Conservation (phyloP, 30 jellyfish, hydroid and myxozoan species). For the Morbakka virulenta region DNA sequence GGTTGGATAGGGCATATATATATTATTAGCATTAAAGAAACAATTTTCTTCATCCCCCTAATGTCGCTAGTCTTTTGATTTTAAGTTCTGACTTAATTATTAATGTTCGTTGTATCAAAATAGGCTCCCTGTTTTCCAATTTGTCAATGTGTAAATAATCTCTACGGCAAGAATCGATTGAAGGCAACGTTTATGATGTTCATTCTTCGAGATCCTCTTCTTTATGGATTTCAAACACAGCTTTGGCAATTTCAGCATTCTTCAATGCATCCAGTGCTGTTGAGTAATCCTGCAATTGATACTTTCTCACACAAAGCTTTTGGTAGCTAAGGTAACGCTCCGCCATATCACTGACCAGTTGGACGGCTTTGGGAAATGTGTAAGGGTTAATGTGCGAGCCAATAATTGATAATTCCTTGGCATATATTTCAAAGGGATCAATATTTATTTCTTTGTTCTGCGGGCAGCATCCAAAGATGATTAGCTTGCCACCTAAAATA, state of each 20-base stretch:
- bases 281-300: slow-evolving; percentile 64
- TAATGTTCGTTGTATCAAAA: too few species aligned
- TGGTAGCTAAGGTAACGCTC: slow-evolving; percentile 64
- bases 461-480: slow-evolving; percentile 95
- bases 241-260: slow-evolving; percentile 77
- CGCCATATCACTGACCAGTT: slow-evolving; percentile 72
- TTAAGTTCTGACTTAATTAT: too few species aligned
- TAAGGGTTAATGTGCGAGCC: slow-evolving; percentile 95
- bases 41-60: too few species aligned
- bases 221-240: slow-evolving; percentile 61
- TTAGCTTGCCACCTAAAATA: slow-evolving; percentile 59
- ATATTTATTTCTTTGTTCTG: slow-evolving; percentile 58
- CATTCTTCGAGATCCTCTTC: too few species aligned
- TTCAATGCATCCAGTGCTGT: slow-evolving; percentile 74
- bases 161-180: too few species aligned
- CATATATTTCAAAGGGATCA: slow-evolving; percentile 87
- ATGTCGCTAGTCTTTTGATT: too few species aligned
- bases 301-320: slow-evolving; percentile 64
- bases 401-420: slow-evolving; percentile 66
- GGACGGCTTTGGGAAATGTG: slow-evolving; percentile 89
- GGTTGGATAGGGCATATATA: too few species aligned
- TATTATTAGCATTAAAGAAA: too few species aligned
- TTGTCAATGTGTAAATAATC: too few species aligned
- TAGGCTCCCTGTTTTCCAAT: too few species aligned
- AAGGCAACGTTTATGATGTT: too few species aligned